A percentile compares a stretch with the other conserved stretches of the same genome.
phyloP scores from a whole-genome alignment of 2,113 vertebrate genomes.

The Marmota flaviventris region DNA sequence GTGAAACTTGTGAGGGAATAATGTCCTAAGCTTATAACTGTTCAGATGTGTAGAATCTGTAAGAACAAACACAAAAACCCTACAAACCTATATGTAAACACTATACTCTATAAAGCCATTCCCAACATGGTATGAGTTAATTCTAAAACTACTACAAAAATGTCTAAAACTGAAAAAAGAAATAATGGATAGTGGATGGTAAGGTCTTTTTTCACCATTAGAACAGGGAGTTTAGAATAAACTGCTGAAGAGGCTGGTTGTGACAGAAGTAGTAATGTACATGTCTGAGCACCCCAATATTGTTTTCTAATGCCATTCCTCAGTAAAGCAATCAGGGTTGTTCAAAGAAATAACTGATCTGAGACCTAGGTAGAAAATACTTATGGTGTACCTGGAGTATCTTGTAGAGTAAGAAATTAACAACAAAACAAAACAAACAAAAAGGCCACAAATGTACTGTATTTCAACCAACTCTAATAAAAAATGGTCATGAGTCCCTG shows the following conservation, averaged over 20 bases:
- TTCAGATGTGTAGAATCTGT: not conserved
- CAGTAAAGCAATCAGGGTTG: not conserved
- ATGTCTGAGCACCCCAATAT: not conserved
- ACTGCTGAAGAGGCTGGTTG: not conserved
- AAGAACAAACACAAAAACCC: not conserved
- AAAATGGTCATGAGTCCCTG: not conserved
- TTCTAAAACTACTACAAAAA: not conserved
- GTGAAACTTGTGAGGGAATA: not conserved
- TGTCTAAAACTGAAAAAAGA: not conserved
- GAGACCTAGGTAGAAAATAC: not conserved
- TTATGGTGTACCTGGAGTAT: not conserved
- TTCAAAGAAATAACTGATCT: not conserved
- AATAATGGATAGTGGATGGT: not conserved
- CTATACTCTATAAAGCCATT: not conserved
- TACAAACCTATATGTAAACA: not conserved
- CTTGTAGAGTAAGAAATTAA: not conserved
- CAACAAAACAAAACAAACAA: not conserved
- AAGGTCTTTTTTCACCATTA: not conserved
- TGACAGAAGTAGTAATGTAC: not conserved
- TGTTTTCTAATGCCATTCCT: not conserved
- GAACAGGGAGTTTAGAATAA: not conserved
- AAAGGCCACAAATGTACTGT: not conserved
- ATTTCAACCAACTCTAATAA: not conserved
- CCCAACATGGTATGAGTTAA: not conserved
- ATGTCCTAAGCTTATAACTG: not conserved